These are phyloP conservation scores for Macaria notata DNA, from an alignment of 2,888 invertebrate genomes.

Conservation along the genomic window DNA sequence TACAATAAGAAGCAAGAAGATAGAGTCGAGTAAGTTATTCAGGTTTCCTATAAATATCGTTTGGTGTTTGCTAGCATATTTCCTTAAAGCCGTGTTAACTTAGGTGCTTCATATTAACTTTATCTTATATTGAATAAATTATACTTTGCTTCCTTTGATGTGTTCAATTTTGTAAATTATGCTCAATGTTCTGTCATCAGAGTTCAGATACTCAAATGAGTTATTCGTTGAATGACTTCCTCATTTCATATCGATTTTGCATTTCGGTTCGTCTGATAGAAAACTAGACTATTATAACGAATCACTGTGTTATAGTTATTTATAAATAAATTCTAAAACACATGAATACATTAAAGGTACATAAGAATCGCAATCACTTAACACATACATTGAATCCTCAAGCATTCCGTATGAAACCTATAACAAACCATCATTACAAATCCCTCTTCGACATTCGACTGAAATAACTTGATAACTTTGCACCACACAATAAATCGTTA, in stretches of 20 bases:
- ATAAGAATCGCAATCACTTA: neutral
- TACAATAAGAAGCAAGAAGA: neutral
- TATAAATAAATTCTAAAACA: slow-evolving; percentile 1
- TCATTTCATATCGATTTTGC: slow-evolving; percentile 9
- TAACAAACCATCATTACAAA: neutral
- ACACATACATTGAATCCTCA: neutral
- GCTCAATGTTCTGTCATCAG: slow-evolving; percentile 63
- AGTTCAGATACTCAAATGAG: slow-evolving; percentile 43
- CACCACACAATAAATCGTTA: neutral
- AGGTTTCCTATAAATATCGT: slow-evolving; percentile 18
- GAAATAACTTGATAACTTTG: slow-evolving; percentile 6
- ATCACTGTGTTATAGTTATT: slow-evolving; percentile 7
- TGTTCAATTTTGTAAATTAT: slow-evolving; percentile 71
- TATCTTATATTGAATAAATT: slow-evolving; percentile 21
- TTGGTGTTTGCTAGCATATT: slow-evolving; percentile 22
- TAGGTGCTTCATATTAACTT: slow-evolving; percentile 52
- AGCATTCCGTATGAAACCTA: slow-evolving; percentile 23
- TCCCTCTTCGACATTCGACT: slow-evolving; percentile 2
- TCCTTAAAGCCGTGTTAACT: slow-evolving; percentile 21
- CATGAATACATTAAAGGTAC: slow-evolving; percentile 18
- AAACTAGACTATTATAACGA: slow-evolving; percentile 13
- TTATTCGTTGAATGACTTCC: slow-evolving; percentile 25
- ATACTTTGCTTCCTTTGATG: slow-evolving; percentile 71
- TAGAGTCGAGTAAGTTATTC: neutral
- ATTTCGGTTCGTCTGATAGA: slow-evolving; percentile 15